These are phyloP conservation scores for Zaprionus tsacasi DNA, from an alignment of 1,140 invertebrate species.

Conservation along the genomic window DNA sequence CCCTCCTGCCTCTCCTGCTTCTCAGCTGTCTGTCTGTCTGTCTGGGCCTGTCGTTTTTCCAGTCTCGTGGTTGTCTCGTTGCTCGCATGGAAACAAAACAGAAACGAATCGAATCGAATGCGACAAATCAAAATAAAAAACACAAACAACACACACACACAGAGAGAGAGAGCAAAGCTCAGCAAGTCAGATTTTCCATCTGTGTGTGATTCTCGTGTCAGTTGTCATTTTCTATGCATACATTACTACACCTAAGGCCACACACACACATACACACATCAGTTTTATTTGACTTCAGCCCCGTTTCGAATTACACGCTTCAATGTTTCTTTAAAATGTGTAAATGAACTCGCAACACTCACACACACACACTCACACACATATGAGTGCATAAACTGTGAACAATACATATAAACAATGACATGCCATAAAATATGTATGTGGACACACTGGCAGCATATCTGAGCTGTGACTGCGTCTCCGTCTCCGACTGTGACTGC, in stretches of 20 bases:
- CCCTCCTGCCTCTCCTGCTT: too few relatives aligned
- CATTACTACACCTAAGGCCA: slow-evolving; percentile 54
- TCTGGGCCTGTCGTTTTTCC: slow-evolving; percentile 24
- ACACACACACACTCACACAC: not conserved
- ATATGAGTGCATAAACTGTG: slow-evolving; percentile 33
- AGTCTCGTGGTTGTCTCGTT: slow-evolving; percentile 29
- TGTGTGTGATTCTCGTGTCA: slow-evolving; percentile 71
- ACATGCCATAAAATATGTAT: slow-evolving; percentile 78
- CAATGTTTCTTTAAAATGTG: slow-evolving; percentile 77
- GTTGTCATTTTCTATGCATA: slow-evolving; percentile 81
- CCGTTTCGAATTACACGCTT: slow-evolving; percentile 68
- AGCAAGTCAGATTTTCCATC: slow-evolving; percentile 75
- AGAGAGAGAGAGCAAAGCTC: slow-evolving; percentile 26
- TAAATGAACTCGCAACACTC: slow-evolving; percentile 68
- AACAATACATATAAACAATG: slow-evolving; percentile 69
- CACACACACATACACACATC: slow-evolving; percentile 4
- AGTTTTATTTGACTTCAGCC: slow-evolving; percentile 58
- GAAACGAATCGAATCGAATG: not conserved
- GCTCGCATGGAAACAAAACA: slow-evolving; percentile 18
- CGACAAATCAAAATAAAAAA: slow-evolving; percentile 27
- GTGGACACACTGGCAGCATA: slow-evolving; percentile 58
- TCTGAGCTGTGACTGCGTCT: slow-evolving; percentile 26
- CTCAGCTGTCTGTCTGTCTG: too few relatives aligned
- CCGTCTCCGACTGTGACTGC: not conserved
- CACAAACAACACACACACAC: slow-evolving; percentile 12